Evolutionary conservation across 1,140 invertebrate genomes (phyloP).

Genomic region (Laupala kohalensis): DNA sequence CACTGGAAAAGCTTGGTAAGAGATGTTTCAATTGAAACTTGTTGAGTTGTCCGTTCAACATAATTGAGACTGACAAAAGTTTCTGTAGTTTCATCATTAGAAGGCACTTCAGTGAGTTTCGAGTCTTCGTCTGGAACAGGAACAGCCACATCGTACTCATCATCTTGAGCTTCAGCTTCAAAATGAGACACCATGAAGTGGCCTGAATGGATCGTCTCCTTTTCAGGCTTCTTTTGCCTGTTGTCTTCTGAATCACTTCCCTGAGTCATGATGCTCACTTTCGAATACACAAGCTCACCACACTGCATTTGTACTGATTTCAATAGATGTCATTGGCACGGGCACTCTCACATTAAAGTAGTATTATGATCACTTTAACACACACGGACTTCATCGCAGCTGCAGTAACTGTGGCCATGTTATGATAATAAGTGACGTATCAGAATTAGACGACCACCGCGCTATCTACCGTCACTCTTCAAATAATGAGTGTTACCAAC

Average conservation of each 20-base stretch:
- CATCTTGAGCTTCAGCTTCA: slow-evolving; percentile 81
- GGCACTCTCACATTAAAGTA: not conserved
- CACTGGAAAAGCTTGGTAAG: slow-evolving; percentile 91
- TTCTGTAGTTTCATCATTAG: slow-evolving; percentile 34
- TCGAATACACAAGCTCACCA: slow-evolving; percentile 14
- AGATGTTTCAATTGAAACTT: slow-evolving; percentile 80
- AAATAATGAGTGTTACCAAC: not conserved
- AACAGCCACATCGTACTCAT: slow-evolving; percentile 66
- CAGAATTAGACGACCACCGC: not conserved
- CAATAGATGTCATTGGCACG: slow-evolving; percentile 11
- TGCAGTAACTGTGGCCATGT: slow-evolving; percentile 5
- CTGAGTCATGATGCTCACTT: slow-evolving; percentile 17
- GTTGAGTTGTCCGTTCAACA: slow-evolving; percentile 32
- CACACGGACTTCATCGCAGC: not conserved
- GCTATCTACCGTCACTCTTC: not conserved
- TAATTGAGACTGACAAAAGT: slow-evolving; percentile 19
- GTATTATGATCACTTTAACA: not conserved
- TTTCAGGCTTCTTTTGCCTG: slow-evolving; percentile 18
- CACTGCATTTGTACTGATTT: slow-evolving; percentile 13
- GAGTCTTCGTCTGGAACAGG: slow-evolving; percentile 53
- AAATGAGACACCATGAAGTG: slow-evolving; percentile 98
- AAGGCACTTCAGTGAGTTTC: slow-evolving; percentile 21
- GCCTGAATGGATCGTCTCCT: slow-evolving; percentile 86
- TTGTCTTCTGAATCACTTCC: slow-evolving; percentile 10
- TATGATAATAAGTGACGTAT: slow-evolving; percentile 6